Evolutionary conservation across 2,888 invertebrate species (phyloP), one percentile per base, ranked within the genome.

Genomic region (Drosophila merina): DNA sequence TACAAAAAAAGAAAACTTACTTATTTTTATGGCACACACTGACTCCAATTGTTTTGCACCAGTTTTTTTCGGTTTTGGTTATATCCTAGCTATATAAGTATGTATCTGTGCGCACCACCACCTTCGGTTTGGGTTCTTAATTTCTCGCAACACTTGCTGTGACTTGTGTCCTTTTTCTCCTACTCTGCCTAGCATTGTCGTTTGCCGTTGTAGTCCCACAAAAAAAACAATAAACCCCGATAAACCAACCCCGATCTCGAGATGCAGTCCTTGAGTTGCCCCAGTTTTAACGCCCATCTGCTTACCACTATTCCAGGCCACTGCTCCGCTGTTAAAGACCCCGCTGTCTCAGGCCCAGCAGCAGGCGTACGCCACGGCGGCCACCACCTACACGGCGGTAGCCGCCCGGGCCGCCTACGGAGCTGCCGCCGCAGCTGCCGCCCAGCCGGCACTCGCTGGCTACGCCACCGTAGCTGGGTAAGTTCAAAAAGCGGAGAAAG

Each of bases 321-420:
- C 96, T 77, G 94, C 95, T 83, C 96, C 96, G 64, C 93, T 96
- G 92, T 93, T 96, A 93, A 96, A 96, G 94, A 95, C 96, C 74
- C 96, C 96, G 91, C 93, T 96, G 93, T 96, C 91, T 76, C 91
- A 91, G 92, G 96, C 96, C 92, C 96, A 96, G 93, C 96, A 97
- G 93, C 96, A 97, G 93, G 96, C 96, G 87, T 96, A 97, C 90
- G 96, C 97, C 90, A 96, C 96, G 69, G 96, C 97, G 74, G 97
- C 97, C 85, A 96, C 96, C 60, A 96, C 96, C 76, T 96, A 96
- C 92, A 96, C 96, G 90, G 96, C 96, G 73, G 96, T 96, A 36
- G 96, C 96, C 78, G 96, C 96, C 77, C 93, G 96, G 81, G 96
- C 96, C 77, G 96, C 96, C 79, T 96, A 96, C 86, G 95, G 95